Conservation (phyloP, 2,113 vertebrate species). For the Cnemophilus loriae region DNA sequence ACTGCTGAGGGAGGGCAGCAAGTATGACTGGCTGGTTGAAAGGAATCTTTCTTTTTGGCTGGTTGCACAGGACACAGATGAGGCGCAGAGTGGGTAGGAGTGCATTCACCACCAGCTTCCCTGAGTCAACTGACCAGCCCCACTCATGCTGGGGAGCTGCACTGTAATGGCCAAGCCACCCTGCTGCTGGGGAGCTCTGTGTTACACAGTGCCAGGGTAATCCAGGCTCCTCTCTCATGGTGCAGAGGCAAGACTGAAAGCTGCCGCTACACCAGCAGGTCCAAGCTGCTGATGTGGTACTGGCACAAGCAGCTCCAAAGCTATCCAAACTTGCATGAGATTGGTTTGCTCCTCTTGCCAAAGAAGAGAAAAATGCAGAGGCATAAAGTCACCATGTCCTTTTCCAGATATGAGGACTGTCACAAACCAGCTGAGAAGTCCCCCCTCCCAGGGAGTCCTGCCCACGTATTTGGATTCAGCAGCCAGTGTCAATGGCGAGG, state of each 20-base stretch:
- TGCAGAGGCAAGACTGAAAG: neutral
- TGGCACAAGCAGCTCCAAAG: neutral
- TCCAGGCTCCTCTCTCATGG: neutral
- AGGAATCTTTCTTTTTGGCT: neutral
- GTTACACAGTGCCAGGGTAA: neutral
- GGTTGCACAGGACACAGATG: neutral
- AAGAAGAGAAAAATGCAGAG: neutral
- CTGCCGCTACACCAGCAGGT: rapidly evolving
- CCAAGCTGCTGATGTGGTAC: neutral
- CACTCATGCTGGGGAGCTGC: rapidly evolving
- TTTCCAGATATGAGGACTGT: neutral
- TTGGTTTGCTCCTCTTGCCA: neutral
- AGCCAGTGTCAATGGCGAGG: rapidly evolving
- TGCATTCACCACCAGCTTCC: neutral
- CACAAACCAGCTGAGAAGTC: neutral
- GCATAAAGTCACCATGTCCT: neutral
- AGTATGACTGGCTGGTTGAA: neutral
- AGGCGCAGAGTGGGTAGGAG: neutral
- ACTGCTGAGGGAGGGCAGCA: neutral
- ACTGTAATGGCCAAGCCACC: neutral
- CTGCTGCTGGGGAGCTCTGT: rapidly evolving
- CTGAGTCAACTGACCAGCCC: neutral
- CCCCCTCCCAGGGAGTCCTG: neutral
- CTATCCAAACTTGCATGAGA: neutral
- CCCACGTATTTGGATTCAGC: neutral